Evolutionary conservation across 2,888 invertebrate species (phyloP), one percentile per base, ranked within the genome.

Genomic region (Polyommatus icarus): DNA sequence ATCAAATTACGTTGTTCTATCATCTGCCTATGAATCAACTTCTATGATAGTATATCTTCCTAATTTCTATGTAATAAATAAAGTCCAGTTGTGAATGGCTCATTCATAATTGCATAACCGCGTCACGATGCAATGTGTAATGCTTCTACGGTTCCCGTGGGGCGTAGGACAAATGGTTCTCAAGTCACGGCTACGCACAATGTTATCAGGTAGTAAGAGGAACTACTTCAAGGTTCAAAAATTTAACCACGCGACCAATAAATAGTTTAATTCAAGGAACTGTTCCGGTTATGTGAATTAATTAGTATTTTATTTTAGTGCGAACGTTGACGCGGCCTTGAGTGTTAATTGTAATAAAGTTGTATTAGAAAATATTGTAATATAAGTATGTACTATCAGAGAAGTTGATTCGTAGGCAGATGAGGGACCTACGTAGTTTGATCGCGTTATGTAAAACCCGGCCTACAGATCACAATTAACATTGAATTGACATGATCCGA

Each of bases 161-260:
- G 7, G 32, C 32, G 32, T 32, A 32, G 32, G 2, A 0, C 15
- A 67, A 29, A 24, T 67, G 24, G 12, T 24, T 29, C 3, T 10
- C 59, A 20, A 10, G 59, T 71, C 24, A 71, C 6, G 29, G 29
- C 67, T 7, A 67, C 15, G 15, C 50, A 7, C 50, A 73, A 73
- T 46, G 50, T 73, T 24, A 46, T 24, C 73, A 73, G 73, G 73
- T 50, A 73, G 24, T 46, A 73, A 73, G 46, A 73, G 32, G 73
- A 12, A 20, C 15, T 15, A 46, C 12, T 50, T 73, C 73, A 73
- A 73, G 73, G 73, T 73, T 73, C 10, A 73, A 50, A 73, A 50
- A 50, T 73, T 40, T 50, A 50, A 73, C 50, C 73, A 73, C 50
- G 46, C 50, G 40, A 73, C 46, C 12, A 24, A 73, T 46, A 46